Base-by-base conservation (phyloP, 2,888 invertebrate genomes). In the Drosophila percnosoma region DNA sequence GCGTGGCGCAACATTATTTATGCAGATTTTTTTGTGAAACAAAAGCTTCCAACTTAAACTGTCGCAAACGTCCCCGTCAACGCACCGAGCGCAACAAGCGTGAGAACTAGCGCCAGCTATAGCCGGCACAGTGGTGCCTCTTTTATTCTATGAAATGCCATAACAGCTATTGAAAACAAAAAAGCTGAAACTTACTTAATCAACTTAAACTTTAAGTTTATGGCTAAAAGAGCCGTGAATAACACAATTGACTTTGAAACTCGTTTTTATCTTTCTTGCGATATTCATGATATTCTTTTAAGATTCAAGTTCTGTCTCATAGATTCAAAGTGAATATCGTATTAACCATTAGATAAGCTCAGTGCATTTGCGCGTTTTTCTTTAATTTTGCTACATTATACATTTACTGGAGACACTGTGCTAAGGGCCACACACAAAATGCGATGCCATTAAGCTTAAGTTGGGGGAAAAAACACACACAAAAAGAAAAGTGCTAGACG, bases 1-100 rank as follows among this genome's bases (percentile, higher is more conserved):
- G 72, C 89, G 66, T 77, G 66, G 71, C 87, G 77, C 83, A 83
- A 83, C 89, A 83, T 89, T 89, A 86, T 86, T 89, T 83, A 83
- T 83, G 83, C 89, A 83, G 82, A 83, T 89, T 89, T 85, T 70
- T 55, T 70, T 55, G 18, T 38, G 55, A 71, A 73, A 83, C 86
- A 83, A 88, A 86, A 82, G 73, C 78, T 78, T 80, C 78, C 78
- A 78, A 77, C 81, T 78, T 78, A 78, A 78, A 79, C 78, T 79
- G 78, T 79, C 78, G 81, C 78, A 80, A 80, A 80, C 78, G 77
- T 65, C 63, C 31, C 80, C 77, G 67, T 75, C 76, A 75, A 80
- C 77, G 80, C 77, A 76, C 27, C 64, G 54, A 76, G 83, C 83
- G 89, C 89, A 83, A 88, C 83, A 83, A 83, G 89, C 89, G 83